Percentiles rank a stretch among this genome's conserved stretches.
Evolutionary conservation across 1,140 invertebrate species (phyloP).

Genomic region (Apis laboriosa): DNA sequence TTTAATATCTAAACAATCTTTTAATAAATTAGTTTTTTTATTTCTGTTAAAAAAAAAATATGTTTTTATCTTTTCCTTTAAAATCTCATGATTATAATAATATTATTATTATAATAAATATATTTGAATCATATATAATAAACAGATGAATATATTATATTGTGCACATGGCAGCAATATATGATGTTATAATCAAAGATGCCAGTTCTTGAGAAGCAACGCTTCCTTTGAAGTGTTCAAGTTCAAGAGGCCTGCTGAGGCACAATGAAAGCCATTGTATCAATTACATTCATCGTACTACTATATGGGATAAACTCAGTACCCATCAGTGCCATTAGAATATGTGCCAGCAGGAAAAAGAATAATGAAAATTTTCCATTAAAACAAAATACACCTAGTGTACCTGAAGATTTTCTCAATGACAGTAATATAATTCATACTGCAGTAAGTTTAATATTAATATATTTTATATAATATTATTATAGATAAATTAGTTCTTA

Average conservation of each 20-base stretch:
- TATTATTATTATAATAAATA: neutral
- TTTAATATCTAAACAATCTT: neutral
- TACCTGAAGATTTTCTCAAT: slow-evolving; percentile 62
- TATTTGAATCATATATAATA: slow-evolving; percentile 31
- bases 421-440: slow-evolving; percentile 62
- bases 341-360: slow-evolving; percentile 71
- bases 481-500: neutral
- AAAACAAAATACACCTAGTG: slow-evolving; percentile 60
- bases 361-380: slow-evolving; percentile 67
- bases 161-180: slow-evolving; percentile 47
- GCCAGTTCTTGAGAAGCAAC: slow-evolving; percentile 64
- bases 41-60: neutral
- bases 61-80: neutral
- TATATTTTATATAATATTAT: neutral
- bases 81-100: neutral
- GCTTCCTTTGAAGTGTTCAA: slow-evolving; percentile 66
- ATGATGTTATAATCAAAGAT: slow-evolving; percentile 63
- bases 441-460: slow-evolving; percentile 53
- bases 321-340: slow-evolving; percentile 66
- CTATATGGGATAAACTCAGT: slow-evolving; percentile 60
- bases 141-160: slow-evolving; percentile 63
- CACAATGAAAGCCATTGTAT: slow-evolving; percentile 74
- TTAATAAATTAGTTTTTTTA: neutral
- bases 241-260: slow-evolving; percentile 62
- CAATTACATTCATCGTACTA: slow-evolving; percentile 58